Percentiles rank a stretch among this genome's conserved stretches.
These are phyloP conservation scores for Dicaeum eximium DNA, from an alignment of 2,113 vertebrate genomes.

Conservation along the genomic window DNA sequence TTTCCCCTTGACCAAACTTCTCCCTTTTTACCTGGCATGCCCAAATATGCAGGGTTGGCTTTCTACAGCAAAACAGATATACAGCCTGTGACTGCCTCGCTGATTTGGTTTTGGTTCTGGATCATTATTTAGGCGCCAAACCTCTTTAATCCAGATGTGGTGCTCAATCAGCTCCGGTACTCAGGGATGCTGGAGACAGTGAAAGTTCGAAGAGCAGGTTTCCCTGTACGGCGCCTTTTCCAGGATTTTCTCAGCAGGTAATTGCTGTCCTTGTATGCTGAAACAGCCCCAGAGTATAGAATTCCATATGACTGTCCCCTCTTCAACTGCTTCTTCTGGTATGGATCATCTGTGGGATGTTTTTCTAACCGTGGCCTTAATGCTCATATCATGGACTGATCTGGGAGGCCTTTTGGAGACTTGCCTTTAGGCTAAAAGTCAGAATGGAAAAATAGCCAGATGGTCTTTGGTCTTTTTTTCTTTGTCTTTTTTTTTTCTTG, in stretches of 20 bases:
- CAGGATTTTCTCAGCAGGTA: constrained; percentile 84
- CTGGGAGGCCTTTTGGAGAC: background rate
- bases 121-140: constrained; percentile 72
- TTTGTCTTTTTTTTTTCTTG: background rate
- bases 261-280: background rate
- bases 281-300: background rate
- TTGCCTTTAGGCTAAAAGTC: background rate
- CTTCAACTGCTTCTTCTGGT: background rate
- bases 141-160: constrained; percentile 82
- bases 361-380: background rate
- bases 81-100: background rate
- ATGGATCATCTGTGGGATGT: background rate
- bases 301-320: background rate
- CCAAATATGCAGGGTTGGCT: background rate
- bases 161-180: constrained; percentile 88
- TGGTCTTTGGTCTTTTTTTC: background rate
- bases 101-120: background rate
- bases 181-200: constrained; percentile 93
- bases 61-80: background rate
- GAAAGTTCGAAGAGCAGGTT: constrained; percentile 88
- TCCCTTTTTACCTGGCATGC: background rate
- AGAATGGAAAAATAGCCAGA: constrained; percentile 4
- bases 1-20: background rate
- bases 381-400: background rate
- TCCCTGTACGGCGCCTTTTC: constrained; percentile 85